These are phyloP conservation scores for Promerops cafer DNA, from an alignment of 2,113 vertebrate genomes.

Conservation along the genomic window DNA sequence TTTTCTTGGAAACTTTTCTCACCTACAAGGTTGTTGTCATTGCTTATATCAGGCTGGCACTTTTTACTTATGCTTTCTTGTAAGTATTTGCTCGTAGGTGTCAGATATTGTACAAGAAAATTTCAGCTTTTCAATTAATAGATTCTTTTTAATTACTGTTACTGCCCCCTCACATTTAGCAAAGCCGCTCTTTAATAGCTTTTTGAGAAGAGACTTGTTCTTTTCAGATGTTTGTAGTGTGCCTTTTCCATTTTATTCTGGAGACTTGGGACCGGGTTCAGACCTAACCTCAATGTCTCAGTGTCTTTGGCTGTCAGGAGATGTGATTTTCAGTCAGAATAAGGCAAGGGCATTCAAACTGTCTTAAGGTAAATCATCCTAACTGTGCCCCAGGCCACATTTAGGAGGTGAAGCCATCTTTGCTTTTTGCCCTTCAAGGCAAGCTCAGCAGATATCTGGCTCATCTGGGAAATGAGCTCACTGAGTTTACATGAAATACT, in stretches of 20 bases:
- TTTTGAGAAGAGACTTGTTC: not conserved
- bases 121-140: not conserved
- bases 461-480: conserved; percentile 42
- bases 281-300: not conserved
- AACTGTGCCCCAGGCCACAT: conserved; percentile 31
- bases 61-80: not conserved
- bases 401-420: conserved; percentile 13
- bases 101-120: not conserved
- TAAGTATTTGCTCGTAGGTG: not conserved
- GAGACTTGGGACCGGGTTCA: not conserved
- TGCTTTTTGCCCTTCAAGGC: conserved; percentile 26
- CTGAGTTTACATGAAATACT: conserved; percentile 20
- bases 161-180: not conserved
- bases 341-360: conserved; percentile 23
- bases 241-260: not conserved
- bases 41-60: not conserved
- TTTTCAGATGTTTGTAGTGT: not conserved
- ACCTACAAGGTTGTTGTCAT: not conserved
- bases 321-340: not conserved
- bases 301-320: not conserved
- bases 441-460: conserved; percentile 22
- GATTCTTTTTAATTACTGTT: not conserved
- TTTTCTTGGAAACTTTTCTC: not conserved
- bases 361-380: conserved; percentile 29
- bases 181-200: not conserved